Evolutionary conservation across 1,140 invertebrate genomes (phyloP).

Genomic region (Ostrea denselamellosa): DNA sequence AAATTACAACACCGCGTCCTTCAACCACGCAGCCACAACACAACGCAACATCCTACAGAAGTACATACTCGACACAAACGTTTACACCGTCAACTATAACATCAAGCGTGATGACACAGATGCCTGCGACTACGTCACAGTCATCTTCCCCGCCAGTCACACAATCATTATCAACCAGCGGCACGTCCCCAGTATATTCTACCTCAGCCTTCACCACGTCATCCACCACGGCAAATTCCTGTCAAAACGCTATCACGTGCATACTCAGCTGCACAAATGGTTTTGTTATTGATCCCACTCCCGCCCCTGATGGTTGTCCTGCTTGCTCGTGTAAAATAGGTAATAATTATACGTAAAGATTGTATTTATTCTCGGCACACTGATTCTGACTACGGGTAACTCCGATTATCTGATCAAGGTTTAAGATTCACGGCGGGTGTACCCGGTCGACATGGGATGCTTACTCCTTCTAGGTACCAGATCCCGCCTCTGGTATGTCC

Average conservation of each 20-base stretch:
- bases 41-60: background rate
- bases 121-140: background rate
- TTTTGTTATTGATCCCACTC: background rate
- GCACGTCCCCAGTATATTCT: background rate
- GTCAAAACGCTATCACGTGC: background rate
- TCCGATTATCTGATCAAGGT: no score
- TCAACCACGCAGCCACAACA: background rate
- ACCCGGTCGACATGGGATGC: no score
- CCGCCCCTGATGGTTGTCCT: background rate
- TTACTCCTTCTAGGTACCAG: no score
- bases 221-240: background rate
- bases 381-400: no score
- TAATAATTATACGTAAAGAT: background rate
- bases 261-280: background rate
- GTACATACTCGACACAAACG: background rate
- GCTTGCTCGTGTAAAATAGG: background rate
- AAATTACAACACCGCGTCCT: background rate
- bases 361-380: no score
- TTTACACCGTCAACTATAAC: background rate
- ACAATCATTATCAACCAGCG: background rate
- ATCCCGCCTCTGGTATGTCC: no score
- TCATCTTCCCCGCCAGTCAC: background rate
- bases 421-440: no score
- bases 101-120: background rate
- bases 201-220: background rate